Percentiles rank a stretch among this genome's conserved stretches.
Conservation (phyloP, 2,113 vertebrate species). For the Hucho hucho region DNA sequence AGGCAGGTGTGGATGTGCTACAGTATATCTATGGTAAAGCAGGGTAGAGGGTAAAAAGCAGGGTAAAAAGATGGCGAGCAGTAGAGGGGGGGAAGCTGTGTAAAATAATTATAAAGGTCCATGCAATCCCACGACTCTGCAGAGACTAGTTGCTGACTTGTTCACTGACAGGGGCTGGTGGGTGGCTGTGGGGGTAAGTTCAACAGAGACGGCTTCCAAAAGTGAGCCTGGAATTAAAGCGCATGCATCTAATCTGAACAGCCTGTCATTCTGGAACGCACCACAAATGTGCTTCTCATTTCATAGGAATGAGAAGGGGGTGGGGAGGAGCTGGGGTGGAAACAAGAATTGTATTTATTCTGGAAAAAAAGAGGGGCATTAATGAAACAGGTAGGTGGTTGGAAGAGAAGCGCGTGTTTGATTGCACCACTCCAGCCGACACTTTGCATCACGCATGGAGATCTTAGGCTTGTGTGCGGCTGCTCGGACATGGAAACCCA, state of each 20-base stretch:
- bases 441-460: too few species aligned
- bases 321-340: constrained; percentile 17
- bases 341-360: constrained; percentile 30
- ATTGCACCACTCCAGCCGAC: not conserved
- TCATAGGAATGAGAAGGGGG: constrained; percentile 49
- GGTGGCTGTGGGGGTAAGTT: not conserved
- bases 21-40: not conserved
- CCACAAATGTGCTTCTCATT: constrained; percentile 55
- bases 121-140: not conserved
- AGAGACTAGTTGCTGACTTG: not conserved
- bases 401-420: not conserved
- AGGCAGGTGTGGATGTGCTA: not conserved
- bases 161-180: not conserved
- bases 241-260: constrained; percentile 51
- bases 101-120: not conserved
- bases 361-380: constrained; percentile 26
- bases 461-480: too few species aligned
- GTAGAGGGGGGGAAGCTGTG: constrained; percentile 39
- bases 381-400: constrained; percentile 25
- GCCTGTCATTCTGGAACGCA: constrained; percentile 46
- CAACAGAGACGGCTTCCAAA: not conserved
- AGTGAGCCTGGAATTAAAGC: constrained; percentile 42
- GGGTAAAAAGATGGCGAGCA: constrained; percentile 4
- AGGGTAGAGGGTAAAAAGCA: not conserved
- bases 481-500: too few species aligned